A percentile compares a stretch with the other conserved stretches of the same genome.
phyloP scores from a whole-genome alignment of 2,797 vertebrate species.

The Cuculus canorus region DNA sequence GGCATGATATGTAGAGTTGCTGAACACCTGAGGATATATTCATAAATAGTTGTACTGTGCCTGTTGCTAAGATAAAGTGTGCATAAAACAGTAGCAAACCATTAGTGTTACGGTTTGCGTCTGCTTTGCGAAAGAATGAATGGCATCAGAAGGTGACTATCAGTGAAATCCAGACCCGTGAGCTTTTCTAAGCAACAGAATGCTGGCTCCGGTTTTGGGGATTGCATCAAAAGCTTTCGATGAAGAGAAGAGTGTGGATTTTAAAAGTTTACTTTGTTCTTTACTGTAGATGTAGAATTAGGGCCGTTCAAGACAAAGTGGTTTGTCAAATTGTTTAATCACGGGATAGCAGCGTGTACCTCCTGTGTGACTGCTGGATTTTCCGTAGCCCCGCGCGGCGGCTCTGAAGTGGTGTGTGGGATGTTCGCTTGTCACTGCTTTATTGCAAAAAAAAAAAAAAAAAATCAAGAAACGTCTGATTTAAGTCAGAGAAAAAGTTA shows the following conservation, averaged over 20 bases:
- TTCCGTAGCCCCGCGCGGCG: background rate
- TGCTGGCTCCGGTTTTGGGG: background rate
- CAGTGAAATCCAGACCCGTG: background rate
- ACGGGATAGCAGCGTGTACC: background rate
- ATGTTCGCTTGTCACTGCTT: constrained; percentile 38
- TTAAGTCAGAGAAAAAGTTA: constrained; percentile 66
- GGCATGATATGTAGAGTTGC: background rate
- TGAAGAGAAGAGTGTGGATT: background rate
- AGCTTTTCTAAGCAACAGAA: background rate
- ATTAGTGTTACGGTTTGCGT: background rate
- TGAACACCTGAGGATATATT: background rate
- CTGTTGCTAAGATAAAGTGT: background rate
- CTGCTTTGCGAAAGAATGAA: background rate
- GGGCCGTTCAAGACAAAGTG: background rate
- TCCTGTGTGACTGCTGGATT: background rate
- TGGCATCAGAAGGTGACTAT: background rate
- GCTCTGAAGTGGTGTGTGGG: constrained; percentile 10
- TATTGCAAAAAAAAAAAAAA: constrained; percentile 1
- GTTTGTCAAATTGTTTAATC: background rate
- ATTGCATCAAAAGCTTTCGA: background rate
- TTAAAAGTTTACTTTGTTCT: background rate
- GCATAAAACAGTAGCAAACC: background rate
- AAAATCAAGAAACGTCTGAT: constrained; percentile 55
- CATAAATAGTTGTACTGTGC: background rate
- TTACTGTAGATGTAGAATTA: background rate